A percentile compares a stretch with the other conserved stretches of the same genome.
phyloP scores from a whole-genome alignment of 2,113 vertebrate species.

The Podarcis raffonei region DNA sequence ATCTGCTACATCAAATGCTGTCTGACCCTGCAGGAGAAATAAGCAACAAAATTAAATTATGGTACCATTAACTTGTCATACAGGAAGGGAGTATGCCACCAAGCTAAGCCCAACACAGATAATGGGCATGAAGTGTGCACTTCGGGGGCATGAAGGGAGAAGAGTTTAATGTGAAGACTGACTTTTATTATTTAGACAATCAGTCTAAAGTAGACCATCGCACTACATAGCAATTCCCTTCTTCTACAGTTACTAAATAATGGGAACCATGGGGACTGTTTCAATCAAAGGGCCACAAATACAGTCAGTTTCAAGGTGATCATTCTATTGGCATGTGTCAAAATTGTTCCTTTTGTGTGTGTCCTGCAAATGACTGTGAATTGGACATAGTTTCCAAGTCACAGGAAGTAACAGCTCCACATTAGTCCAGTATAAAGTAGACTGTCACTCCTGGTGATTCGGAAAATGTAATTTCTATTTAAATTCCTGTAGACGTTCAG shows the following conservation, averaged over 20 bases:
- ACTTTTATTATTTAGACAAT: neutral
- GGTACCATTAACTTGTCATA: conserved; percentile 1
- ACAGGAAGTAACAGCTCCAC: neutral
- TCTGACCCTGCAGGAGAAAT: conserved; percentile 86
- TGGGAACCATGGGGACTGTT: neutral
- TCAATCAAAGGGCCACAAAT: neutral
- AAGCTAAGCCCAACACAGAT: conserved; percentile 40
- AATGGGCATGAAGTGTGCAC: neutral
- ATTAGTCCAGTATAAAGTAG: neutral
- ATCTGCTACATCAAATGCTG: conserved; percentile 96
- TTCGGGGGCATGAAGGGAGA: neutral
- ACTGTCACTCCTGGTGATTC: no score
- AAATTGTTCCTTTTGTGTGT: neutral
- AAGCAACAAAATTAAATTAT: neutral
- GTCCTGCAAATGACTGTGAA: neutral
- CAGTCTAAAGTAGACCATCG: neutral
- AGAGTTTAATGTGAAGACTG: neutral
- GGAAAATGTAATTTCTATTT: neutral
- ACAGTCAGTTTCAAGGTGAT: neutral
- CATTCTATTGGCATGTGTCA: neutral
- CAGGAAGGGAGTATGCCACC: conserved; percentile 2
- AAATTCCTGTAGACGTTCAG: neutral
- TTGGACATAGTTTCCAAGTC: neutral
- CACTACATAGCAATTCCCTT: neutral
- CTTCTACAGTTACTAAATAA: neutral